Evolutionary conservation across 64 coral and sea anemone species (phyloP), one percentile per base, ranked within the genome.

Genomic region (Hydrozoanthus tunicans): DNA sequence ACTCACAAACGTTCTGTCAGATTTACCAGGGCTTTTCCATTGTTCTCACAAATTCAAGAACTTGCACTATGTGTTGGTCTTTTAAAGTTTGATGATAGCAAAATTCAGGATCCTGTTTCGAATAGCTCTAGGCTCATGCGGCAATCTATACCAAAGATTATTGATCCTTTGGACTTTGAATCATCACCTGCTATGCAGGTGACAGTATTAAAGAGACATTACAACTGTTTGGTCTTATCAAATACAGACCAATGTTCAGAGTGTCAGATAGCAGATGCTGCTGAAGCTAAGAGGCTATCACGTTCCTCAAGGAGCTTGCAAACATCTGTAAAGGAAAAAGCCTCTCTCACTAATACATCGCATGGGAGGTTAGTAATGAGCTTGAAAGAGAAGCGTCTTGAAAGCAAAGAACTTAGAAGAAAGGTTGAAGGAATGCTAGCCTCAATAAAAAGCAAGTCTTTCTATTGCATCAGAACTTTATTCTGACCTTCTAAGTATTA

Each of bases 1-100:
- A 80, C 76, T 43, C 67, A 91, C 17, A 91, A 91, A 91, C 90
- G 78, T 72, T 83, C 90, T 72, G 78, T 91, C 85, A 89, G 85
- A 81, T 91, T 91, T 81, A 59, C 74, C 62, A 81, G 23, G 63
- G 64, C 79, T 80, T 80, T 73, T 73, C 67, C 89, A 80, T 6
- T 79, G 72, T 75, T 56, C 13, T 89, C 68, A 75, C 71, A 73
- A 56, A 70, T 74, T 63, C 73, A 90, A 90, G 73, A 90, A 25
- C 60, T 91, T 79, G 32, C 75, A 51, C 76, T 91, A 2, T 76
- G 71, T 54, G 32, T 23, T 91, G 69, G 69, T 80, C 59, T 77
- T 79, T 65, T 59, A 59, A 78, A 54, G 17, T 74, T 91, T 65
- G 74, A 11, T 80, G 78, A 80, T 85, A n/a, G 62, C 25, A 68